A percentile compares a stretch with the other conserved stretches of the same genome.
phyloP scores from a whole-genome alignment of 2,113 vertebrate genomes.

The Caranx melampygus region DNA sequence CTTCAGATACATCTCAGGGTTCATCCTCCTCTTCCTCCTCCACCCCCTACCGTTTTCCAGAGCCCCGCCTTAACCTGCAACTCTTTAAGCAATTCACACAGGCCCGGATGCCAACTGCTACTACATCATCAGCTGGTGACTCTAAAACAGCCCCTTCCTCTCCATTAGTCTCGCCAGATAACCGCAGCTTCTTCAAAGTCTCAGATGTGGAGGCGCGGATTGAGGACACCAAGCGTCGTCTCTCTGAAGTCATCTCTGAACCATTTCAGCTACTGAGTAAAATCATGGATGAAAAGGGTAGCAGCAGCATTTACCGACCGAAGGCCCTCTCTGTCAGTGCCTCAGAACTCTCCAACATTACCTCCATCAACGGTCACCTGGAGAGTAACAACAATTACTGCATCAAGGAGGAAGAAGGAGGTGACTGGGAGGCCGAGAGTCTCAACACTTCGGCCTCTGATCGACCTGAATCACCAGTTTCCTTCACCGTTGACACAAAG shows the following conservation, averaged over 20 bases:
- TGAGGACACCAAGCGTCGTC: constrained; percentile 95
- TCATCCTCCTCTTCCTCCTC: constrained; percentile 70
- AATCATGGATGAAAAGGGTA: constrained; percentile 95
- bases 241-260: constrained; percentile 96
- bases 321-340: constrained; percentile 94
- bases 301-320: constrained; percentile 86
- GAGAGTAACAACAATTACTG: constrained; percentile 96
- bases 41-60: constrained; percentile 83
- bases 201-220: constrained; percentile 95
- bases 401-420: constrained; percentile 95
- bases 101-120: constrained; percentile 81
- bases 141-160: constrained; percentile 96
- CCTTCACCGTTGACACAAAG: constrained; percentile 65
- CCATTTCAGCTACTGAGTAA: constrained; percentile 96
- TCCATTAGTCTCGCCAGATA: constrained; percentile 91
- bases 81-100: constrained; percentile 98
- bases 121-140: constrained; percentile 78
- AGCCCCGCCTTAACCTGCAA: constrained; percentile 94
- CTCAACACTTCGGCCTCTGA: constrained; percentile 60
- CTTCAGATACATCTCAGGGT: constrained; percentile 92
- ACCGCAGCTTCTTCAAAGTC: constrained; percentile 96
- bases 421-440: constrained; percentile 86
- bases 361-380: constrained; percentile 86
- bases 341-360: constrained; percentile 91
- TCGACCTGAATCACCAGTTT: constrained; percentile 55